Base-by-base conservation (phyloP, 2,797 vertebrate species). In the Rhinatrema bivittatum region DNA sequence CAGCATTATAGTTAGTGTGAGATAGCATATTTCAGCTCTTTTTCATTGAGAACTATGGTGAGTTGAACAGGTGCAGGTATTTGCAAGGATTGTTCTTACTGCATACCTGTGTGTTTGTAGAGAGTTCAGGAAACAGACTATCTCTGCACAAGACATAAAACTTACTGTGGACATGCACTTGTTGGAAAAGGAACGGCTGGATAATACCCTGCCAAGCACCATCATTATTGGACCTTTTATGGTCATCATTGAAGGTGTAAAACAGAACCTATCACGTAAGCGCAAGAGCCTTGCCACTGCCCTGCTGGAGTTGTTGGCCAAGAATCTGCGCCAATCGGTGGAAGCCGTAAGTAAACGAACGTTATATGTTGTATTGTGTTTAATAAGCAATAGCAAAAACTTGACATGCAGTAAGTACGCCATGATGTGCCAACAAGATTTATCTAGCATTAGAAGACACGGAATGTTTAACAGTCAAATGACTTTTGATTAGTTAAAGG, bases 141-240 rank as follows among this genome's bases (percentile, higher is more conserved):
- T 70, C 4, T 67, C 79, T 5, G 66, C 79, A 5, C 51, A 76
- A 41, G 85, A 86, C 29, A 65, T 94, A 21, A 83, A 61, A 32
- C 65, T 46, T 13, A 79, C 86, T 29, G 86, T 92, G 25, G 56
- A 80, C 14, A 61, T 27, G 5, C 70, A 89, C 44, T 75, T 94
- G 14, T 65, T 49, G 65, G 86, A 95, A 51, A 85, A 84, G 45
- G 76, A 88, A 22, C 48, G 24, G 5, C 58, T 93, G 30, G 69
- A 90, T 39, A 48, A 35, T 7, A 56, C 77, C 1, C 56, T 98
- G 15, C 94, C 94, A 7, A 55, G 62, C 44, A 82, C 46, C 53
- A 75, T 97, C 17, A 20, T 87, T 47, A 90, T 98, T 3, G 94
- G 94, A 10, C 91, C 92, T 7, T 97, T 93, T 56, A 18, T 66